Base-by-base conservation (phyloP, 2,797 vertebrate species). In the Furcifer pardalis region DNA sequence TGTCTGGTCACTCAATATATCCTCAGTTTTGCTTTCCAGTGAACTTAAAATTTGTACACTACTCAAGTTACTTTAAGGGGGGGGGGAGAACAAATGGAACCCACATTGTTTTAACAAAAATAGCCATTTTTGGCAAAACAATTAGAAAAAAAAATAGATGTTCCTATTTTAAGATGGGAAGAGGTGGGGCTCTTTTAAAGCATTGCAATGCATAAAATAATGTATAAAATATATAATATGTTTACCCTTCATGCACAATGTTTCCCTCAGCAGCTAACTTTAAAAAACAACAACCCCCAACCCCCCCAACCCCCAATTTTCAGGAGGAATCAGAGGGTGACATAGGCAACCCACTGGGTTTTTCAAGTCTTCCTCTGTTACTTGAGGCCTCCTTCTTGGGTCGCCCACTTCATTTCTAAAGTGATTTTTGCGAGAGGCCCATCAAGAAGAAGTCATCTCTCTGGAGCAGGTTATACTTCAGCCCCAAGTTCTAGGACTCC, bases 401-500 rank as follows among this genome's bases (percentile, higher is more conserved):
- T 44, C 27, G 91, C 89, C 92, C 91, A 78, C 82, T 91, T 91
- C 88, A 93, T 90, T 91, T 92, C 92, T 84, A 84, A 92, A 27
- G 19, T 2, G n/a, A n/a, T 56, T 89, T 59, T 89, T 59, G 86
- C 65, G 66, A 88, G 92, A 93, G 89, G 76, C 84, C 59, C 91
- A 83, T 46, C 40, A 89, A 91, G 82, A 92, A 92, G 84, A 92
- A 92, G 84, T 84, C 86, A 88, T 94, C 89, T 90, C 68, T 68
- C 59, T 78, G 77, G 42, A 86, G 83, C 52, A 91, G 92, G 90
- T 99, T 96, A 99, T 89, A 99, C 98, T 97, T 99, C 98, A 86
- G 98, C 98, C 83, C 98, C 98, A 93, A 99, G 97, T 96, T 99
- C 98, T 90, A 98, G 97, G 93, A 99, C 97, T 94, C 99, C 98